Evolutionary conservation across 2,888 invertebrate genomes (phyloP), one percentile per base, ranked within the genome.

Genomic region (Hartigia nigra): DNA sequence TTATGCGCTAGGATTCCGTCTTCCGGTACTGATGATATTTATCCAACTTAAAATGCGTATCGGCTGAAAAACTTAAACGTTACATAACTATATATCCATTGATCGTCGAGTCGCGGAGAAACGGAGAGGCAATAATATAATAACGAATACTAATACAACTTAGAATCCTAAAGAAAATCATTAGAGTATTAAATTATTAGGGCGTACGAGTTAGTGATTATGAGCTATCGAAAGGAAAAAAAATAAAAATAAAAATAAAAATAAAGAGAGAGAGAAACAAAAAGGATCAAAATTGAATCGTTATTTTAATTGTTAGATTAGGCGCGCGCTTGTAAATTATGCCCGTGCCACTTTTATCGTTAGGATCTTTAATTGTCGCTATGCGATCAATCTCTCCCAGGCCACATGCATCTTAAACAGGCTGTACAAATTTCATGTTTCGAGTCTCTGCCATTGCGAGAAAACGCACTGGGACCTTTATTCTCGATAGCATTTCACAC

Each of bases 151-250:
- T 34, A 80, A 86, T 85, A 82, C 84, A 87, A 87, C 85, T 86
- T 86, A 87, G 82, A 82, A 84, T 84, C 79, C 85, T 87, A 84
- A 86, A 72, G 72, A 80, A 85, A 86, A 84, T 83, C 85, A 84
- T 84, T 86, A 85, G 84, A 85, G 86, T 87, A 88, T 89, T 89
- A 85, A 88, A 88, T 89, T 87, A 89, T 87, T 87, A 87, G 84
- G 85, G 72, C 23, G 72, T 72, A 72, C 31, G 72, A 32, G 72
- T 72, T 31, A 72, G 72, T 72, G 72, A 34, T 72, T 34, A 72
- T 12, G 31, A 72, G 12, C 72, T 72, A 31, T 72, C 32, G 32
- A 72, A 72, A 72, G 32, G 32, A 72, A 72, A 32, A 31, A 72
- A 32, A 31, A 31, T 14, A 70, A 5, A 70, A 72, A 70, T 5